Base-by-base conservation (phyloP, 2,888 invertebrate genomes). In the Amiota minor region DNA sequence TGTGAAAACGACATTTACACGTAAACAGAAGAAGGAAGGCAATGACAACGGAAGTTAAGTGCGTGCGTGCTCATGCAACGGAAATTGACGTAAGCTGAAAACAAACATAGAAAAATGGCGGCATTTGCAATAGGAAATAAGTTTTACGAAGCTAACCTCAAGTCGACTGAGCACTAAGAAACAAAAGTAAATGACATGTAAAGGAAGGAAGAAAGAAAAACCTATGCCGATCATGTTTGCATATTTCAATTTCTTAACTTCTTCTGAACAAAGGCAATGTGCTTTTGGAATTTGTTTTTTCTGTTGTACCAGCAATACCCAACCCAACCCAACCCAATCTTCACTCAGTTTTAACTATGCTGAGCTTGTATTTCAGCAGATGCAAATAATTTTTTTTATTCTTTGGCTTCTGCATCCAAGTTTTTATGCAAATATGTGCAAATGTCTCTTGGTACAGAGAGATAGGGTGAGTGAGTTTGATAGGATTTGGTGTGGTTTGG, bases 371-470 rank as follows among this genome's bases (percentile, higher is more conserved):
- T 59, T 59, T 59, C 20, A 59, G 59, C 59, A 59, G 59, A 16
- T 65, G 67, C 6, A 45, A 35, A 20, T 8, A 56, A 50, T 53
- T 45, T 14, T 71, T 71, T 68, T 53, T 70, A 50, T 69, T 72
- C 18, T 65, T 64, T 45, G 53, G 9, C 61, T 18, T 56, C 18
- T 20, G 9, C 12, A 2, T n/a, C 49, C 45, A 50, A 68, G 67
- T 68, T 68, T 35, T 53, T 68, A 68, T 53, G 67, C 67, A 68
- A 68, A 68, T 68, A 68, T 68, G 67, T 53, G 53, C 53, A 68
- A 68, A 68, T 68, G 67, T 68, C n/a, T 50, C 53, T 59, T 12
- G 20, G 45, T 4, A 35, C 8, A 2, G 45, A 45, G 35, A 35
- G 35, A 62, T 10, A 16, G 2, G 2, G 56, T 3, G 14, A 35